Evolutionary conservation across 2,888 invertebrate genomes (phyloP).

Genomic region (Drosophila mimica): DNA sequence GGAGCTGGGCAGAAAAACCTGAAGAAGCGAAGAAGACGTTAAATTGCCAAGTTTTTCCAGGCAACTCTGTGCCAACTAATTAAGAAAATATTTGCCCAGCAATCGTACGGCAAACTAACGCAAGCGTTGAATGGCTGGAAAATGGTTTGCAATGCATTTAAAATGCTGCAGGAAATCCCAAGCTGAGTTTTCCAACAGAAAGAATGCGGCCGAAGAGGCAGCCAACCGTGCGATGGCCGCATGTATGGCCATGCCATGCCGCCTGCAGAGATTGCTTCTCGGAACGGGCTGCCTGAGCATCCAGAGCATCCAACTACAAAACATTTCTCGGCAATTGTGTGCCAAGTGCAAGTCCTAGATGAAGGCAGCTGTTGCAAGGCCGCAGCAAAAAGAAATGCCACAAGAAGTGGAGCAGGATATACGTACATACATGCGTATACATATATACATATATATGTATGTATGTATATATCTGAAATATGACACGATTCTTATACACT

Average conservation of each 20-base stretch:
- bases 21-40: neutral
- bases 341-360: constrained; percentile 55
- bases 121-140: constrained; percentile 22
- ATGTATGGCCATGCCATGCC: constrained; percentile 28
- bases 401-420: constrained; percentile 18
- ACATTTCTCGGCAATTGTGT: constrained; percentile 60
- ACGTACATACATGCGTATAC: neutral
- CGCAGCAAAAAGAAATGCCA: constrained; percentile 33
- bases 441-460: neutral
- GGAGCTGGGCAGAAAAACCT: neutral
- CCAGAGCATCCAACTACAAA: constrained; percentile 35
- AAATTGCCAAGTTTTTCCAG: constrained; percentile 40
- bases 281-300: constrained; percentile 22
- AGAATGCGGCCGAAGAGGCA: constrained; percentile 47
- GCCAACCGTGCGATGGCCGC: constrained; percentile 60
- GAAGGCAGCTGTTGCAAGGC: constrained; percentile 36
- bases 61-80: constrained; percentile 64
- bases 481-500: constrained; percentile 33
- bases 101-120: constrained; percentile 49
- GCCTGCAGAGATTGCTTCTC: constrained; percentile 65
- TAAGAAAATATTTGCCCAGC: constrained; percentile 78
- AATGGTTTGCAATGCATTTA: constrained; percentile 43
- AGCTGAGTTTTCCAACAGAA: constrained; percentile 15
- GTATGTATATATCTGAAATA: constrained; percentile 4
- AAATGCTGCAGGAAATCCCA: constrained; percentile 56